Conservation (phyloP, 2,113 vertebrate genomes). For the Lophotis ruficrista region DNA sequence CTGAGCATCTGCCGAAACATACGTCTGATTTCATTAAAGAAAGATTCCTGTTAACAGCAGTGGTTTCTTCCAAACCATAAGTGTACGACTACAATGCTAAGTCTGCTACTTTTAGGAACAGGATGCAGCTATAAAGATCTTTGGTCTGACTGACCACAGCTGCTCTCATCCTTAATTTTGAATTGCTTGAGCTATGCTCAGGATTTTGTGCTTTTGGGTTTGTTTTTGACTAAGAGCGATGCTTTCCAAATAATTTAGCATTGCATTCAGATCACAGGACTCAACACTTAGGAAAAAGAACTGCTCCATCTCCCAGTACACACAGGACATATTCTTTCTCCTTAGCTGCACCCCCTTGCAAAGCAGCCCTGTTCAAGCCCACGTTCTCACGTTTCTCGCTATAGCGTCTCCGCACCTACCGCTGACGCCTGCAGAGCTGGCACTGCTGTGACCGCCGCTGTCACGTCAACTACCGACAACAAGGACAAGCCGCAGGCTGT, state of each 20-base stretch:
- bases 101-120: neutral
- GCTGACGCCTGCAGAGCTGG: too few species aligned
- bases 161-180: neutral
- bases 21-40: neutral
- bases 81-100: fast-evolving
- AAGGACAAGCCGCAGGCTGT: neutral
- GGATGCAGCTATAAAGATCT: neutral
- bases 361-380: neutral
- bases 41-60: neutral
- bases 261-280: neutral
- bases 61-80: neutral
- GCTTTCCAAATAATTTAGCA: neutral
- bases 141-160: neutral
- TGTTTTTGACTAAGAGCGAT: neutral
- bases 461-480: neutral
- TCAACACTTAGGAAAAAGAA: neutral
- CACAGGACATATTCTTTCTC: too few species aligned
- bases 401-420: neutral
- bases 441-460: neutral
- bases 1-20: neutral
- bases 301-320: fast-evolving
- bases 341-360: neutral
- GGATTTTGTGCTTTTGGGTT: neutral
- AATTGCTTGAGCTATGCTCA: neutral
- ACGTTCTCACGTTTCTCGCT: neutral